Conservation (phyloP, 2,888 invertebrate genomes). For the Coecobrya sp. region DNA sequence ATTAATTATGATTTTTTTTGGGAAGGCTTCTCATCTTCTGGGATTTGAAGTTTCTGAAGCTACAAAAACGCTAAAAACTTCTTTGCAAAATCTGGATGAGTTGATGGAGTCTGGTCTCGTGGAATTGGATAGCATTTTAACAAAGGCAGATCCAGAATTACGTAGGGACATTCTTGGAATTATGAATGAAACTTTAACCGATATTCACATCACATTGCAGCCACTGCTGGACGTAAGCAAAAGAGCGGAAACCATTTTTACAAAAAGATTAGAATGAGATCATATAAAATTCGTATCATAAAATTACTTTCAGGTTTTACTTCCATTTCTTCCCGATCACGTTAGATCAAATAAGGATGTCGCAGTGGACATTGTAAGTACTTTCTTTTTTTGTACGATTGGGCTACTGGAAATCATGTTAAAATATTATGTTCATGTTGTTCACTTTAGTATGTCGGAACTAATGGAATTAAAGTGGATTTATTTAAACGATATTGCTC, state of each 20-base stretch:
- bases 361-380: constrained; percentile 59
- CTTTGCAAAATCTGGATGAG: constrained; percentile 47
- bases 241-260: too few species aligned
- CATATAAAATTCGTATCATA: too few species aligned
- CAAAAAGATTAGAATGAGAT: too few species aligned
- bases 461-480: constrained; percentile 10
- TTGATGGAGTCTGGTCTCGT: constrained; percentile 13
- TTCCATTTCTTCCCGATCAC: constrained; percentile 50
- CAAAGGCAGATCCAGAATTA: neutral
- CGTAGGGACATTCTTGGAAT: constrained; percentile 36
- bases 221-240: constrained; percentile 72
- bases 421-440: too few species aligned
- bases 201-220: constrained; percentile 50
- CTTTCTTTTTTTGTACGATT: too few species aligned
- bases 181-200: constrained; percentile 56
- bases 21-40: constrained; percentile 57
- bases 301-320: constrained; percentile 48
- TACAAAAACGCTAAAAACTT: constrained; percentile 31
- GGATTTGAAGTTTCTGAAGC: constrained; percentile 51
- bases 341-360: constrained; percentile 57
- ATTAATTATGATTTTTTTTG: neutral
- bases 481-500: constrained; percentile 2
- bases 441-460: constrained; percentile 30
- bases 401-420: too few species aligned
- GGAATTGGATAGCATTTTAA: constrained; percentile 21